Conservation (phyloP, 2,888 invertebrate species). For the Noctua janthina region DNA sequence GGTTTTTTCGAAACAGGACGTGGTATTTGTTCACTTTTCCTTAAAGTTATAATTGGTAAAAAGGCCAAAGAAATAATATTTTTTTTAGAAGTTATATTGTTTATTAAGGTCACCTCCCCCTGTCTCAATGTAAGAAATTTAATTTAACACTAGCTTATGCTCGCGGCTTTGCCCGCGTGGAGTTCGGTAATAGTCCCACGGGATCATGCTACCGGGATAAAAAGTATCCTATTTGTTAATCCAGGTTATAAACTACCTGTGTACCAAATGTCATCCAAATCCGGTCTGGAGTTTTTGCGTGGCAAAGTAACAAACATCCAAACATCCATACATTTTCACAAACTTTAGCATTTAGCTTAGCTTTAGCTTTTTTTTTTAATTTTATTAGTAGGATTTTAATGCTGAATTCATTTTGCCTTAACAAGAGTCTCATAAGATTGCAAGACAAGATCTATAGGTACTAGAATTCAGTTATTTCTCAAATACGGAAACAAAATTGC, state of each 20-base stretch:
- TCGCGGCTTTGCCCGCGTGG: no score
- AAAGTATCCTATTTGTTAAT: no score
- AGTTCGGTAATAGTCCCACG: no score
- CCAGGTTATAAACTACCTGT: no score
- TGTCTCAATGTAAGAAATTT: neutral
- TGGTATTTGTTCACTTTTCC: neutral
- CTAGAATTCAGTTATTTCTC: slow-evolving; percentile 5
- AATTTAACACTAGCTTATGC: neutral
- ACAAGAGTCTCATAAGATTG: neutral
- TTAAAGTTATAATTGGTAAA: slow-evolving; percentile 1
- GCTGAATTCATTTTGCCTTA: neutral
- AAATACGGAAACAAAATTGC: slow-evolving; percentile 30
- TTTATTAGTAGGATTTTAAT: no score
- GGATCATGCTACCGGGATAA: no score
- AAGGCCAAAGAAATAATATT: neutral
- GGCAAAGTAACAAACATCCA: no score
- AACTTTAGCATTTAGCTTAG: no score
- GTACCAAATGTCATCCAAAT: no score
- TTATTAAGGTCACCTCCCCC: neutral
- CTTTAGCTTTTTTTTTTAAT: no score
- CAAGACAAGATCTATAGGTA: neutral
- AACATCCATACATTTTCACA: no score
- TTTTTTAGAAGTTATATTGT: neutral
- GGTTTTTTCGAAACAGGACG: slow-evolving; percentile 17
- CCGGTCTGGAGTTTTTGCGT: no score